Evolutionary conservation across 2,888 invertebrate genomes (phyloP), one percentile per base, ranked within the genome.

Genomic region (Conus canariensis): DNA sequence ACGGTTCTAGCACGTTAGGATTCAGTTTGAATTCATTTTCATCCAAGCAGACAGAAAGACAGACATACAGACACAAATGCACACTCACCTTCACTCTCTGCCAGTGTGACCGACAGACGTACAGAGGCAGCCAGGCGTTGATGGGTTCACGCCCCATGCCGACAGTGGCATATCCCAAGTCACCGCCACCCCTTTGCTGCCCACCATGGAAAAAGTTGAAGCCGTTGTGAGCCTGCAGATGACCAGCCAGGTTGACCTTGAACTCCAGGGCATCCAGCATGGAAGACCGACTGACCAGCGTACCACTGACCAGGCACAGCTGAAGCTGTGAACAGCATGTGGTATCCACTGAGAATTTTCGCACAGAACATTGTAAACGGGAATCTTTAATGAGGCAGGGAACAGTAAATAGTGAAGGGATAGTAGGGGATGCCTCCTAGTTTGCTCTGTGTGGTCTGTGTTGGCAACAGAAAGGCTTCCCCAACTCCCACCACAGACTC

Each of bases 101-200:
- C 93, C 93, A 94, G 89, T 94, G 94, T 14, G 92, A 91, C 56
- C 91, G 91, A 59, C 90, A 92, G 77, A 94, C 91, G 90, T 92
- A 94, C 16, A 94, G 91, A 45, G 94, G 94, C 22, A 94, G 90
- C 94, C 94, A 94, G 80, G 94, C 93, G 90, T 94, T 94, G 92
- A 94, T 94, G 85, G 94, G 93, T 90, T 94, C 94, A n/a, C 94
- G 88, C n/a, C 92, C 87, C n/a, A 90, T 88, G 12, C 94, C 94
- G 6, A 94, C 92, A 67, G 94, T 94, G 30, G 94, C 93, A 45
- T 88, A 88, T 2, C 85, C 70, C 9, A 90, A 2, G 5, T 14
- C 19, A 4, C 67, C 6, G 12, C 14, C 30, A 6, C 77, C 30
- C 16, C 82, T 6, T 56, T 10, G 8, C 16, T 92, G 92, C 58